Percentiles rank a stretch among this genome's conserved stretches.
These are phyloP conservation scores for Charina bottae DNA, from an alignment of 2,113 vertebrate genomes.

Conservation along the genomic window DNA sequence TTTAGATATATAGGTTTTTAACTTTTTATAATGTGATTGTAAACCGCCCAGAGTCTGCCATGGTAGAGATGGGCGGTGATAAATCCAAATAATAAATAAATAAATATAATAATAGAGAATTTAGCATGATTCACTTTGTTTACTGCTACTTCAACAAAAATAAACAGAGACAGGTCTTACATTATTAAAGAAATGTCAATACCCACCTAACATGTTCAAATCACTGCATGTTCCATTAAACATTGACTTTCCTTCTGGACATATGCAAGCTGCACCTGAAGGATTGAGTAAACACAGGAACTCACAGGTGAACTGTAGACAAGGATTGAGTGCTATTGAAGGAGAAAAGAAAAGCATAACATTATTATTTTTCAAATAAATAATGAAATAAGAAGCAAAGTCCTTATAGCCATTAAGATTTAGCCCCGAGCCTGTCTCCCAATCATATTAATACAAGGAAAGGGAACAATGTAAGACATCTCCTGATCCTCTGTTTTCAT, in stretches of 20 bases:
- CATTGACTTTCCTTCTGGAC: constrained; percentile 92
- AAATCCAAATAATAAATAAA: no score
- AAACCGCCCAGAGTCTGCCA: no score
- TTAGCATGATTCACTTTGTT: not conserved
- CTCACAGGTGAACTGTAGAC: constrained; percentile 87
- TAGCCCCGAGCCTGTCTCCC: not conserved
- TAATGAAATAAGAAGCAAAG: not conserved
- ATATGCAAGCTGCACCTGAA: constrained; percentile 87
- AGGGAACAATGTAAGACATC: not conserved
- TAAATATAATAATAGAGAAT: not conserved
- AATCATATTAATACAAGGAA: not conserved
- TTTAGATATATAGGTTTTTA: no score
- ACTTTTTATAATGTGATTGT: no score
- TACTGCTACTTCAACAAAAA: not conserved
- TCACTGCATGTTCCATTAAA: constrained; percentile 90
- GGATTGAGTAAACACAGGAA: constrained; percentile 97
- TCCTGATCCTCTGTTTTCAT: not conserved
- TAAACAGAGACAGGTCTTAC: no score
- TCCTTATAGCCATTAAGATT: not conserved
- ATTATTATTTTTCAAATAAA: not conserved
- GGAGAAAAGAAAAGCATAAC: constrained; percentile 9
- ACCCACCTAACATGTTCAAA: constrained; percentile 84
- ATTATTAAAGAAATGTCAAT: not conserved
- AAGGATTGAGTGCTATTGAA: constrained; percentile 88
- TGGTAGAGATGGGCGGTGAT: no score